Conservation (phyloP, 2,797 vertebrate species). For the Hypotaenidia okinawae region DNA sequence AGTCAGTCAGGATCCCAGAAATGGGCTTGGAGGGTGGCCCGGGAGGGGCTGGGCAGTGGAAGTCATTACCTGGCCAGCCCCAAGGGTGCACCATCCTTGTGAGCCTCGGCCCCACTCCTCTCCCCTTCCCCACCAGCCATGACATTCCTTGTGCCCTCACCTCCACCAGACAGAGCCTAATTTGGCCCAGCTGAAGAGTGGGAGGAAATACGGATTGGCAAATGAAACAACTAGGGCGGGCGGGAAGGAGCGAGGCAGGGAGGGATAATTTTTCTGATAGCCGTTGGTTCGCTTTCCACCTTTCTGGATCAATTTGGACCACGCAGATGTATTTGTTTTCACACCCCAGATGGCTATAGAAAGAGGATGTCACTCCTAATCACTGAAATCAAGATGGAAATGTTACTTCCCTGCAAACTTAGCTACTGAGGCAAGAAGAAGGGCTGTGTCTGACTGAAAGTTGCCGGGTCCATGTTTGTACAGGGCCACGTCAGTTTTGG, state of each 20-base stretch:
- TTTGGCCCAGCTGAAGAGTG: conserved; percentile 19
- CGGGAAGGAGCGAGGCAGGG: background rate
- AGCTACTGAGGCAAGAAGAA: background rate
- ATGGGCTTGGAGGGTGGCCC: background rate
- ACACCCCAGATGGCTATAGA: conserved; percentile 56
- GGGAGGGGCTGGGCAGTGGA: background rate
- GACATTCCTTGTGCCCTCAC: background rate
- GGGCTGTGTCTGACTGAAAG: background rate
- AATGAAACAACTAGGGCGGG: background rate
- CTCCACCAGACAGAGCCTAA: conserved; percentile 9
- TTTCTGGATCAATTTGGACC: conserved; percentile 27
- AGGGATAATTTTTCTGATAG: conserved; percentile 10
- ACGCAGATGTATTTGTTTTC: conserved; percentile 47
- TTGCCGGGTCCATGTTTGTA: background rate
- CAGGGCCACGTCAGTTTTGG: background rate
- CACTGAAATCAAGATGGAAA: conserved; percentile 42
- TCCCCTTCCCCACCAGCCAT: background rate
- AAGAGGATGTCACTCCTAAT: conserved; percentile 41
- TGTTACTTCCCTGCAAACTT: conserved; percentile 27
- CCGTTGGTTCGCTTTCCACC: conserved; percentile 32
- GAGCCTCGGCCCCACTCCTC: background rate
- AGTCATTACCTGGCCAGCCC: background rate
- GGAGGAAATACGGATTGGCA: background rate
- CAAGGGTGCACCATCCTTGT: accelerated
- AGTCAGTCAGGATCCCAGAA: conserved; percentile 72